These are phyloP conservation scores for Platalea minor DNA, from an alignment of 2,797 vertebrate genomes.

Conservation along the genomic window DNA sequence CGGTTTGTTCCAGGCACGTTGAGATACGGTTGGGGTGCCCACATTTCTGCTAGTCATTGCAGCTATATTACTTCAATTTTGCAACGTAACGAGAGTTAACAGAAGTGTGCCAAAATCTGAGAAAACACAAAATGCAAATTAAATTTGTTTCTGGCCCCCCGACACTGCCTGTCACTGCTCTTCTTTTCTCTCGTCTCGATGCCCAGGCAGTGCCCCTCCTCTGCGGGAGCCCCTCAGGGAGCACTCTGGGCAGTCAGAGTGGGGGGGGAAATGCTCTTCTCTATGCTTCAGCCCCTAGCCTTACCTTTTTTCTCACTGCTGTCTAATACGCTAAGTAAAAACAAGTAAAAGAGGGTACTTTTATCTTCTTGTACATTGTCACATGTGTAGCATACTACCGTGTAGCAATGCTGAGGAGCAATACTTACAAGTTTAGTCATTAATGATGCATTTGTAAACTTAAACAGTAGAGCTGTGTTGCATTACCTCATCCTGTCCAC, in stretches of 20 bases:
- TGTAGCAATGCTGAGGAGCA: neutral
- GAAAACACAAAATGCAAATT: neutral
- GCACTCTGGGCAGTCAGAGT: neutral
- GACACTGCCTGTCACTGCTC: neutral
- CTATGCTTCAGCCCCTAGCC: neutral
- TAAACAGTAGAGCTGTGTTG: neutral
- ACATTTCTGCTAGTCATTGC: neutral
- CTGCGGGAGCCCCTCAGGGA: neutral
- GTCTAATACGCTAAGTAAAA: neutral
- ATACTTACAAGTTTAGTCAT: neutral
- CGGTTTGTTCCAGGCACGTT: neutral
- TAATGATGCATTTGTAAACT: neutral
- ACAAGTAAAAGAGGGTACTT: neutral
- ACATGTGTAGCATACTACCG: neutral
- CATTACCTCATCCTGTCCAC: neutral
- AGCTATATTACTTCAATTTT: neutral
- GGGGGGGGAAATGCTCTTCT: neutral
- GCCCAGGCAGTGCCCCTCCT: neutral
- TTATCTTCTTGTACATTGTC: neutral
- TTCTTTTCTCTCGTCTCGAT: neutral
- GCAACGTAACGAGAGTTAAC: neutral
- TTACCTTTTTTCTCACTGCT: neutral
- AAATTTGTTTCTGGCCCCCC: neutral
- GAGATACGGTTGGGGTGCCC: neutral
- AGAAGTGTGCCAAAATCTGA: neutral